phyloP scores from a whole-genome alignment of 2,113 vertebrate species.

The Ammodytes dubius region DNA sequence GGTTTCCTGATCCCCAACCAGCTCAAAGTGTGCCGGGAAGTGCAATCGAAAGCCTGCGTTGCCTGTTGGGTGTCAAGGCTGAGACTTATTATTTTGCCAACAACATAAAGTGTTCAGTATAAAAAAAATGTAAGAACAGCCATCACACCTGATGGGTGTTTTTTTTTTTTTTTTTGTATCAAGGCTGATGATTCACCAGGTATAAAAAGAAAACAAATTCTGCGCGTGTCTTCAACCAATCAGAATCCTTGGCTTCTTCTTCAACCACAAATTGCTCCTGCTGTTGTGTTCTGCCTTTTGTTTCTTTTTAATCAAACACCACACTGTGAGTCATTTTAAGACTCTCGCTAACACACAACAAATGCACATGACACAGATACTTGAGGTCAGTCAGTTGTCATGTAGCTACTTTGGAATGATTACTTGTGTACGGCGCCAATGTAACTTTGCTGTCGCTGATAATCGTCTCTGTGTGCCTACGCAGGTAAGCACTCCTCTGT shows the following conservation, averaged over 20 bases:
- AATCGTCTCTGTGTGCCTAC: constrained; percentile 42
- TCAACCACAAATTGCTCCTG: constrained; percentile 37
- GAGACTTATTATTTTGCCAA: constrained; percentile 49
- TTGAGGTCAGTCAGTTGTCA: constrained; percentile 41
- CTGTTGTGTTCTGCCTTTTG: neutral
- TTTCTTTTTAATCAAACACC: constrained; percentile 25
- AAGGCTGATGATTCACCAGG: neutral
- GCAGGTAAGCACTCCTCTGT: constrained; percentile 67
- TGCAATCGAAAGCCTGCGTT: constrained; percentile 85
- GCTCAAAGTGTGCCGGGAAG: constrained; percentile 80
- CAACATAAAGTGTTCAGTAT: constrained; percentile 27
- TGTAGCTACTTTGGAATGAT: constrained; percentile 47
- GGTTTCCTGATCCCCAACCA: constrained; percentile 61
- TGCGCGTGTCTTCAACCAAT: neutral
- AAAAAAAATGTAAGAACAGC: constrained; percentile 18
- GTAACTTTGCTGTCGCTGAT: constrained; percentile 56
- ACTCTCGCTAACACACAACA: constrained; percentile 18
- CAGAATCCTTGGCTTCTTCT: neutral
- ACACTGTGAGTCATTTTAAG: constrained; percentile 25
- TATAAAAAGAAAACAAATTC: constrained; percentile 27
- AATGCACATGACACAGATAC: constrained; percentile 24
- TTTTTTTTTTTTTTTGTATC: neutral
- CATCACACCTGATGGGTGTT: constrained; percentile 13
- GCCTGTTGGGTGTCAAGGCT: constrained; percentile 72
- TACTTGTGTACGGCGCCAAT: constrained; percentile 46